Base-by-base conservation (phyloP, 92 coral and sea anemone species). In the Epizoanthus fatuus region DNA sequence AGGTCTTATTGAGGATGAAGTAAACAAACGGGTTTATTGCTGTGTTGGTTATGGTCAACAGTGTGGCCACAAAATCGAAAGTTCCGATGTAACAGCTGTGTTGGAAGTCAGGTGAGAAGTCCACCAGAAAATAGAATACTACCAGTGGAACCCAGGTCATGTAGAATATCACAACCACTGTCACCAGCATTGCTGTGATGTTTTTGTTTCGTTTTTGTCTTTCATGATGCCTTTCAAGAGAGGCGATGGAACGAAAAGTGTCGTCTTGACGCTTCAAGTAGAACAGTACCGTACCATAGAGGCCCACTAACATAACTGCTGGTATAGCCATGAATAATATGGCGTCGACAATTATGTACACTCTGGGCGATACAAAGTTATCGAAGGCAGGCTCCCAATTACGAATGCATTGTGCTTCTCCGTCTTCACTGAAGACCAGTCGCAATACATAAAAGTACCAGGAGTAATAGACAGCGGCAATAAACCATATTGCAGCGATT, bases 1-100 rank as follows among this genome's bases (percentile, higher is more conserved):
- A 76, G 52, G 81, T 76, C 14, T 57, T 76, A 55, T 76, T 76
- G 67, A 76, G 81, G 22, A 76, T 39, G 40, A 76, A 76, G 67
- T 76, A 76, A 3, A 76, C 47, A 17, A 76, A 76, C 56, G 81
- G 81, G 39, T 76, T 76, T 32, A 76, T 38, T 45, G 66, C 81
- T 39, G 38, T 35, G 81, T 59, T 76, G 17, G 69, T 17, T 8
- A 38, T 19, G 38, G 69, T 53, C 29, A 76, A 15, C 13, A 76
- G 4, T n/a, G 69, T n/a, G 29, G 60, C 59, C 2, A 19, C 81
- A n/a, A 76, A 76, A 3, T 76, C 81, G 4, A 76, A 53, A 17
- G 81, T 58, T 12, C 20, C 38, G 53, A 11, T 14, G 12, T 56
- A 67, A 12, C 81, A 76, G 54, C 22, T 1, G 38, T 38, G n/a